Evolutionary conservation across 2,888 invertebrate genomes (phyloP).

Genomic region (Phortica okadai): DNA sequence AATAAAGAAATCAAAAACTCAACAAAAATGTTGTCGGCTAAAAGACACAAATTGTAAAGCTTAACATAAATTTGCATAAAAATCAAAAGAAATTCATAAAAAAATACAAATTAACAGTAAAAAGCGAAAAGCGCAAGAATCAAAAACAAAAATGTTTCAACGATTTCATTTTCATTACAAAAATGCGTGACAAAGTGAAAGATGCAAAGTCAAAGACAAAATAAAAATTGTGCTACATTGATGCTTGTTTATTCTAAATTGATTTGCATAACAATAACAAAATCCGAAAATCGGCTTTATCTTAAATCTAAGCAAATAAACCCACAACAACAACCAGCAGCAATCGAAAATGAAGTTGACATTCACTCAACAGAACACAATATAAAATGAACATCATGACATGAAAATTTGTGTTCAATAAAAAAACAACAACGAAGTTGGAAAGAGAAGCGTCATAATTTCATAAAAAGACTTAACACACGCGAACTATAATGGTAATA

Average conservation of each 20-base stretch:
- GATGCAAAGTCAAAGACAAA: background rate
- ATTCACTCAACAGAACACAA: conserved; percentile 34
- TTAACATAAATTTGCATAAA: conserved; percentile 66
- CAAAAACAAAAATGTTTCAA: background rate
- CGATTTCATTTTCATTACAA: conserved; percentile 27
- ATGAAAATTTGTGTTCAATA: background rate
- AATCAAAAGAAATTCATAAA: conserved; percentile 57
- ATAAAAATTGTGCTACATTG: background rate
- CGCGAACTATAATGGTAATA: conserved; percentile 7
- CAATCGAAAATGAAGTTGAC: conserved; percentile 16
- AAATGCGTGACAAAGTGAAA: background rate
- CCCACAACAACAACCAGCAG: conserved; percentile 18
- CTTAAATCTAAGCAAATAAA: conserved; percentile 41
- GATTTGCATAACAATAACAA: conserved; percentile 30
- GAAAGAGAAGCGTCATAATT: background rate
- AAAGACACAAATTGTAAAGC: conserved; percentile 23
- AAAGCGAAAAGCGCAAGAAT: background rate
- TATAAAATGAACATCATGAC: background rate
- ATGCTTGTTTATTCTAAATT: conserved; percentile 33
- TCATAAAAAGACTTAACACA: background rate
- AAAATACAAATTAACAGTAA: conserved; percentile 11
- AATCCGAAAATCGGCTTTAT: conserved; percentile 55
- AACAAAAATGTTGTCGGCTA: background rate
- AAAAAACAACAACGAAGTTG: background rate
- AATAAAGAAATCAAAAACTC: background rate